Evolutionary conservation across 2,797 vertebrate genomes (phyloP), one percentile per base, ranked within the genome.

Genomic region (Sternarchorhynchus goeldii): DNA sequence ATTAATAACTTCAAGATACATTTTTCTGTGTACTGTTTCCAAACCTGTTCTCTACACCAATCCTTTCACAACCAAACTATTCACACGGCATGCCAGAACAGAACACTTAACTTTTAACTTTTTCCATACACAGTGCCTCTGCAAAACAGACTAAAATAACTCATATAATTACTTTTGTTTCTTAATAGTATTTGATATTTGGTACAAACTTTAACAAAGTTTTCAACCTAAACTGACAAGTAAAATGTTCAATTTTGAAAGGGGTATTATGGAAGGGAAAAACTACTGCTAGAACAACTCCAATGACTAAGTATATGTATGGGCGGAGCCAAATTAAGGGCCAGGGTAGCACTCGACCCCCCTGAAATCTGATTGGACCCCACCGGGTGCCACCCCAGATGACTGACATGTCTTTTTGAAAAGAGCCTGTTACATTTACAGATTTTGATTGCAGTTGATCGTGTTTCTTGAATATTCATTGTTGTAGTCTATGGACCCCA

Each of bases 1-100:
- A 36, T 36, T 36, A 82, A 71, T 32, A 74, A 82, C 70, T 66
- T 75, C 71, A 78, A 78, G 77, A 82, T 72, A 76, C 75, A 82
- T 82, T 82, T 82, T 75, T 76, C 55, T 25, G 25, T 25, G 25
- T 25, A 60, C 65, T 78, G 12, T 12, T 50, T 64, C 74, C 80
- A 78, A 59, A 62, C 78, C 71, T 76, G 66, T 71, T 82, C 73
- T 78, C 73, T 70, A 65, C 59, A 56, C 65, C 78, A 80, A 75
- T 75, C 57, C 75, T 76, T 66, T 58, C 59, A n/a, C 66, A 78
- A 55, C 71, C 65, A 78, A 59, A 41, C 45, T 70, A 76, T 77
- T 62, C 62, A 63, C 56, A 66, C 45, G 58, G 60, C 68, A 57
- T 41, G 31, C 2, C 56, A 69, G 78, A 68, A 75, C 69, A 74